phyloP scores from a whole-genome alignment of 2,797 vertebrate genomes.

The Adelosebastes latens region DNA sequence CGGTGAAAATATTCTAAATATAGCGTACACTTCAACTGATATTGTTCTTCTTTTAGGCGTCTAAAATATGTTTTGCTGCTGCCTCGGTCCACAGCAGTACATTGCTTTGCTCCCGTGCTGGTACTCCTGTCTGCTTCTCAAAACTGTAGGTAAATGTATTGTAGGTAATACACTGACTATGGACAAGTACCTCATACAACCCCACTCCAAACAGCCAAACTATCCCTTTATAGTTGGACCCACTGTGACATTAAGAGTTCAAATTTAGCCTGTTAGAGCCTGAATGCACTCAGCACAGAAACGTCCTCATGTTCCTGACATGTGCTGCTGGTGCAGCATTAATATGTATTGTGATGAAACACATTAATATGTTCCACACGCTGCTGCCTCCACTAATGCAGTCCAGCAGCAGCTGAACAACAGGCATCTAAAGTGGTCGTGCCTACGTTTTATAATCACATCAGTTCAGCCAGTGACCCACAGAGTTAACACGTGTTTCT shows the following conservation, averaged over 20 bases:
- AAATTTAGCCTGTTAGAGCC: neutral
- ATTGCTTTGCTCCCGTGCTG: too few relatives aligned
- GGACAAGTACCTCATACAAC: too few relatives aligned
- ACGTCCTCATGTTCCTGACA: neutral
- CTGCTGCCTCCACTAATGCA: slow-evolving; percentile 6
- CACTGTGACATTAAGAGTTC: neutral
- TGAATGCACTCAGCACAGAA: neutral
- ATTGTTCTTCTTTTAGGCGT: too few relatives aligned
- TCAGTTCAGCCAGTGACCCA: neutral
- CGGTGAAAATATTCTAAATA: too few relatives aligned
- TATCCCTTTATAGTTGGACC: neutral
- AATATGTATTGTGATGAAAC: slow-evolving; percentile 27
- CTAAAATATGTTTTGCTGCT: too few relatives aligned
- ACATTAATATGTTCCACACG: slow-evolving; percentile 7
- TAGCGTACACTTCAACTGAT: too few relatives aligned
- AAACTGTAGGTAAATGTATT: too few relatives aligned
- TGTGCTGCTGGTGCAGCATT: slow-evolving; percentile 20
- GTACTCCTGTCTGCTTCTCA: too few relatives aligned
- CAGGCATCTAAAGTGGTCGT: neutral
- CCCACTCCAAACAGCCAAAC: too few relatives aligned
- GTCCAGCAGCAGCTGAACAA: neutral
- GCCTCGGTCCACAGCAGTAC: too few relatives aligned
- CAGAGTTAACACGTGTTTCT: neutral
- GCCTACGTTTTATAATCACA: neutral
- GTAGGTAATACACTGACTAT: too few relatives aligned